A percentile compares a stretch with the other conserved stretches of the same genome.
Evolutionary conservation across 2,113 vertebrate genomes (phyloP).

Genomic region (Aythya baeri): DNA sequence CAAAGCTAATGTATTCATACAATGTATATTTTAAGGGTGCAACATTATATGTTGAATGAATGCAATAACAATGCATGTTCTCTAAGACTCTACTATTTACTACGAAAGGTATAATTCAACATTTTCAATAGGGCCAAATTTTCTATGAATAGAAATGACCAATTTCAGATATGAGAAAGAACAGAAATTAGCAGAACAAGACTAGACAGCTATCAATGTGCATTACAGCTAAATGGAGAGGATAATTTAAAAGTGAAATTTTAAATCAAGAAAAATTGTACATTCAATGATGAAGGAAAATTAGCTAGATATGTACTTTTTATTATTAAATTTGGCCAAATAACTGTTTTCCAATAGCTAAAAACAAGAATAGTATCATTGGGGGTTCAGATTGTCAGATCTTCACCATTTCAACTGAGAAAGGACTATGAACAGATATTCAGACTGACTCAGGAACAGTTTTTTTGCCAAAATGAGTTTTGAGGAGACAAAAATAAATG

Average conservation of each 20-base stretch:
- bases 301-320: neutral
- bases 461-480: neutral
- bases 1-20: neutral
- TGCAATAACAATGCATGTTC: neutral
- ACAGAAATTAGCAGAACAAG: neutral
- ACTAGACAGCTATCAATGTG: neutral
- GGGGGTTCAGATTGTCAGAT: neutral
- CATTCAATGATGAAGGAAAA: neutral
- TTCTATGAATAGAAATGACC: neutral
- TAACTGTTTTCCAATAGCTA: neutral
- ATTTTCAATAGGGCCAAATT: neutral
- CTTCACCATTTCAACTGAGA: neutral
- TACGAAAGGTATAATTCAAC: neutral
- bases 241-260: neutral
- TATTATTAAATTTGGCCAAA: neutral
- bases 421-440: neutral
- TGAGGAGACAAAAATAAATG: neutral
- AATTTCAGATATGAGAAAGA: neutral
- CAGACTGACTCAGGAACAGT: neutral
- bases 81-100: neutral
- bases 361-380: neutral
- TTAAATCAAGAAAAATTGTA: neutral
- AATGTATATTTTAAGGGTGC: neutral
- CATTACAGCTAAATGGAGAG: neutral
- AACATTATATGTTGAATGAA: neutral